Evolutionary conservation across 2,113 vertebrate genomes (phyloP).

Genomic region (Colistium nudipinnis): DNA sequence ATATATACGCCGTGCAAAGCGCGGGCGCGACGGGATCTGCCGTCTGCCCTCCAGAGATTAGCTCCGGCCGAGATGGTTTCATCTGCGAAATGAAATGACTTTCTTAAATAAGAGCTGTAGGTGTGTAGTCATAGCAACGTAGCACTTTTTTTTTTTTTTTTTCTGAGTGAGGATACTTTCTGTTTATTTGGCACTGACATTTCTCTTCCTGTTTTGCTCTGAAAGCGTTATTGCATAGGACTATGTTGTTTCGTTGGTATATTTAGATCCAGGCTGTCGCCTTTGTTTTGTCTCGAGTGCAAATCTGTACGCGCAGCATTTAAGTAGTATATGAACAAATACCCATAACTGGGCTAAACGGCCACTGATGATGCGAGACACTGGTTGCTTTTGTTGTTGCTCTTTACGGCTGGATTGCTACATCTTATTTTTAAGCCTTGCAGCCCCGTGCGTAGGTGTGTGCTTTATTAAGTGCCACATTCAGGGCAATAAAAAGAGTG

Average conservation of each 20-base stretch:
- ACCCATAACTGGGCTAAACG: neutral
- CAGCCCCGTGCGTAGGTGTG: constrained; percentile 18
- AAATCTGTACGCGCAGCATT: constrained; percentile 1
- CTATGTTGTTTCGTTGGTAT: constrained; percentile 32
- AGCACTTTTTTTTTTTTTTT: constrained; percentile 64
- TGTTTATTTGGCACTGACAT: constrained; percentile 57
- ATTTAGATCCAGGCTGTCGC: constrained; percentile 43
- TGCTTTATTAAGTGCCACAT: constrained; percentile 32
- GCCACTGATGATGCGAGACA: neutral
- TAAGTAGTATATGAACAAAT: neutral
- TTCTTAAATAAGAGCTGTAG: constrained; percentile 72
- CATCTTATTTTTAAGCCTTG: neutral
- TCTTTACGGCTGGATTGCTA: neutral
- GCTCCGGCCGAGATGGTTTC: constrained; percentile 29
- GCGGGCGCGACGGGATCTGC: constrained; percentile 14
- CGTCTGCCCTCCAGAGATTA: constrained; percentile 40
- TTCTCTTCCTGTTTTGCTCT: constrained; percentile 49
- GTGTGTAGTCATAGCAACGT: constrained; percentile 75
- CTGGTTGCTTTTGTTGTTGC: neutral
- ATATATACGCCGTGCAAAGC: constrained; percentile 35
- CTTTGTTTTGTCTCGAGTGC: constrained; percentile 34
- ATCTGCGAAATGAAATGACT: constrained; percentile 72
- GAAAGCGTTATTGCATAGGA: constrained; percentile 52
- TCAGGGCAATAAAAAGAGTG: constrained; percentile 29
- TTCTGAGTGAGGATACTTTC: constrained; percentile 56